phyloP scores from a whole-genome alignment of 1,140 invertebrate species.

The Bombus sibiricus region DNA sequence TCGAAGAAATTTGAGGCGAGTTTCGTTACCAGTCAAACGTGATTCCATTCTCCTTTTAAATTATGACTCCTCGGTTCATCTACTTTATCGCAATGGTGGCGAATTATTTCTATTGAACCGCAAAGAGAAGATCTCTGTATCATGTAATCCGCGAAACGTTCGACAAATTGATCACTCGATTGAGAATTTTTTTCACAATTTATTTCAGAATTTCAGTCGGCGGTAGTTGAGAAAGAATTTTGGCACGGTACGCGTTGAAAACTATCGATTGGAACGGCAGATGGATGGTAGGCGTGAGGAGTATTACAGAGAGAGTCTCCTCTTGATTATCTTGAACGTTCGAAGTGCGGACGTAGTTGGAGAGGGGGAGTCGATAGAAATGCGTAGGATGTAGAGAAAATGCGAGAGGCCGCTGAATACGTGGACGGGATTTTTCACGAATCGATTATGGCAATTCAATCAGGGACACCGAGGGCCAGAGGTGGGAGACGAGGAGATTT shows the following conservation, averaged over 20 bases:
- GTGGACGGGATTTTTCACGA: conserved; percentile 65
- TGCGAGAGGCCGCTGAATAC: conserved; percentile 60
- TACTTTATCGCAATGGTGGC: not conserved
- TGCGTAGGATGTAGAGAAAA: conserved; percentile 23
- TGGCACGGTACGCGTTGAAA: not conserved
- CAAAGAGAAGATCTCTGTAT: not conserved
- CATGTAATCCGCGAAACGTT: not conserved
- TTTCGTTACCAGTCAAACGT: not conserved
- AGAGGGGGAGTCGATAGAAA: not conserved
- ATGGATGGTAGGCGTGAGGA: not conserved
- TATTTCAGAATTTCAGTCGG: not conserved
- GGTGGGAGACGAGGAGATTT: conserved; percentile 50
- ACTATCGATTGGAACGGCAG: conserved; percentile 32
- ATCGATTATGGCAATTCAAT: conserved; percentile 73
- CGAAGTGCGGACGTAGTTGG: conserved; percentile 5
- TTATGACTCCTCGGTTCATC: not conserved
- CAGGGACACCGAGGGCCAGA: not conserved
- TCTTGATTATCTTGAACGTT: conserved; percentile 54
- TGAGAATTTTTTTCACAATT: not conserved
- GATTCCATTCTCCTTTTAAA: not conserved
- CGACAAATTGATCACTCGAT: not conserved
- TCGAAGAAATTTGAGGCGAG: not conserved
- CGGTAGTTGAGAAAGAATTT: not conserved
- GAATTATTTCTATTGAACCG: not conserved
- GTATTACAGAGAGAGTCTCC: conserved; percentile 45